These are phyloP conservation scores for Fragum fragum DNA, from an alignment of 2,888 invertebrate genomes.

Conservation along the genomic window DNA sequence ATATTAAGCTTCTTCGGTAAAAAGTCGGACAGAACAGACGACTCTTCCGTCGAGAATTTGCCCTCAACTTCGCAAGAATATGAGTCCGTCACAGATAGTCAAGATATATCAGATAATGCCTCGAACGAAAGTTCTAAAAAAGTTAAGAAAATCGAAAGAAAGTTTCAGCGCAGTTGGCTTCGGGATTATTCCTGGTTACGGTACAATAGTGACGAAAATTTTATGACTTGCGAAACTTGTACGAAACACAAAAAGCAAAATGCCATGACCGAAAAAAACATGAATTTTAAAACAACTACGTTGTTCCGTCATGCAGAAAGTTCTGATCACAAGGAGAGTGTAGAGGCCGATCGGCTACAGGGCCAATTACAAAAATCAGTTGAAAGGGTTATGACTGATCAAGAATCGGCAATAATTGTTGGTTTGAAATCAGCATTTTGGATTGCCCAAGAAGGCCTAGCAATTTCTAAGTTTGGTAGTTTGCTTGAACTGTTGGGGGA, in stretches of 20 bases:
- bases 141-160: background rate
- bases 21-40: too few species aligned
- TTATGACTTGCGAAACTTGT: slow-evolving; percentile 6
- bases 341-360: background rate
- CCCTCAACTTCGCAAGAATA: too few species aligned
- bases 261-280: background rate
- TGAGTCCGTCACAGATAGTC: too few species aligned
- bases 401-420: slow-evolving; percentile 13
- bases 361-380: background rate
- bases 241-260: slow-evolving; percentile 8
- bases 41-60: too few species aligned
- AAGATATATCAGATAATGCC: too few species aligned
- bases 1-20: too few species aligned
- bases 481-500: slow-evolving; percentile 6
- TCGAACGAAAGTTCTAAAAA: too few species aligned
- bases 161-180: background rate
- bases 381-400: slow-evolving; percentile 1
- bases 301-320: slow-evolving; percentile 14
- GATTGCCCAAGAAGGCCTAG: slow-evolving; percentile 7
- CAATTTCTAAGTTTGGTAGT: slow-evolving; percentile 14
- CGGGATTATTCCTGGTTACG: background rate
- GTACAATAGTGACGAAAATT: background rate
- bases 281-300: slow-evolving; percentile 18
- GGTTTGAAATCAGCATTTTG: slow-evolving; percentile 17
- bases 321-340: background rate